phyloP scores from a whole-genome alignment of 35 echinoderm and acorn worm species.

The Heliocidaris erythrogramma region DNA sequence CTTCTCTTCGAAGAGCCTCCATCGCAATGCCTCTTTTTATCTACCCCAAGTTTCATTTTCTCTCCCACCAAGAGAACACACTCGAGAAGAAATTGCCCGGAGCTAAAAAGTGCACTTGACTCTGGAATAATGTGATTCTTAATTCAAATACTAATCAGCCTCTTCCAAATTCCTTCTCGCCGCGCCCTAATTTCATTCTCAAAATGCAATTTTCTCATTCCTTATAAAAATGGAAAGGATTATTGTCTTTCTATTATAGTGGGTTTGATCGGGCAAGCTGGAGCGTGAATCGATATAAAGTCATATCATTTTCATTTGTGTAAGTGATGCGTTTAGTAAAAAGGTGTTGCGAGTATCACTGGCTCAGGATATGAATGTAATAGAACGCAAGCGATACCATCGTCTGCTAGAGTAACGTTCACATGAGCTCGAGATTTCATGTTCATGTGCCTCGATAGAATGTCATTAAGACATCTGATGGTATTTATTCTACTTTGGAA shows the following conservation, averaged over 20 bases:
- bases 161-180: background rate
- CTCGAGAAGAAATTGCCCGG: background rate
- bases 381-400: background rate
- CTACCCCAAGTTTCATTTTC: background rate
- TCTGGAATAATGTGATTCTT: slow-evolving; percentile 1
- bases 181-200: slow-evolving; percentile 5
- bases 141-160: background rate
- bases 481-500: background rate
- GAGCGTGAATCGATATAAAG: background rate
- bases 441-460: background rate
- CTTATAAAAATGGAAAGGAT: background rate
- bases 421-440: background rate
- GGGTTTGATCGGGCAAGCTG: background rate
- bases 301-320: slow-evolving; percentile 18
- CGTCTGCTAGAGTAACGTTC: background rate
- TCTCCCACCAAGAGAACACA: background rate
- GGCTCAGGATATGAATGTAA: background rate
- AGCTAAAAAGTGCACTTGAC: slow-evolving; percentile 1
- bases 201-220: background rate
- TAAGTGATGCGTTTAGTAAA: slow-evolving; percentile 10
- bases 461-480: background rate
- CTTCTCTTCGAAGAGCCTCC: background rate
- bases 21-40: background rate
- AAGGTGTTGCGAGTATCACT: background rate
- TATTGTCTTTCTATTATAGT: background rate